phyloP scores from a whole-genome alignment of 1,140 invertebrate genomes.

The Bombus superbus region DNA sequence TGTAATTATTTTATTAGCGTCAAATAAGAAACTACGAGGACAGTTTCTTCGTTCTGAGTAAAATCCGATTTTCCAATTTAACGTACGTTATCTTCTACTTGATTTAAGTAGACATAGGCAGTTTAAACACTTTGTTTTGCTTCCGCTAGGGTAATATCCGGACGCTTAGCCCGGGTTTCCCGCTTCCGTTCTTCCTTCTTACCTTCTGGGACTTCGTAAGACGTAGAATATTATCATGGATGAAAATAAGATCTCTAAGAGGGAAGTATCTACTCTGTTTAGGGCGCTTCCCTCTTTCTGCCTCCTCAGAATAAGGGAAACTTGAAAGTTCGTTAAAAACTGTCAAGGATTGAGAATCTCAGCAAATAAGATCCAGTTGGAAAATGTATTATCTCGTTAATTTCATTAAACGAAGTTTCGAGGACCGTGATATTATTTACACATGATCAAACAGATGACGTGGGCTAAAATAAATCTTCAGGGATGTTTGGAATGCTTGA shows the following conservation, averaged over 20 bases:
- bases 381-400: background rate
- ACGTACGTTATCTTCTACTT: background rate
- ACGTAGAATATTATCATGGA: constrained; percentile 30
- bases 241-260: constrained; percentile 11
- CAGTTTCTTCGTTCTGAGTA: background rate
- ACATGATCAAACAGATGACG: too few relatives aligned
- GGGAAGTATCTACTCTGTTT: background rate
- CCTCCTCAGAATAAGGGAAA: background rate
- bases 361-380: background rate
- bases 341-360: background rate
- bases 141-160: constrained; percentile 8
- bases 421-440: background rate
- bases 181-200: constrained; percentile 18
- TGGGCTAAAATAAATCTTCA: background rate
- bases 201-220: background rate
- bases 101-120: background rate
- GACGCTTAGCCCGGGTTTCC: background rate
- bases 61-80: background rate
- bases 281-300: background rate
- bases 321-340: background rate
- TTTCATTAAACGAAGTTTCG: background rate
- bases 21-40: too few relatives aligned
- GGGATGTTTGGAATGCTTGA: too few relatives aligned
- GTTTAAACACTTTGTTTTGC: constrained; percentile 7
- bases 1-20: too few relatives aligned